Conservation (phyloP, 1,140 invertebrate genomes). For the Anastrepha ludens region DNA sequence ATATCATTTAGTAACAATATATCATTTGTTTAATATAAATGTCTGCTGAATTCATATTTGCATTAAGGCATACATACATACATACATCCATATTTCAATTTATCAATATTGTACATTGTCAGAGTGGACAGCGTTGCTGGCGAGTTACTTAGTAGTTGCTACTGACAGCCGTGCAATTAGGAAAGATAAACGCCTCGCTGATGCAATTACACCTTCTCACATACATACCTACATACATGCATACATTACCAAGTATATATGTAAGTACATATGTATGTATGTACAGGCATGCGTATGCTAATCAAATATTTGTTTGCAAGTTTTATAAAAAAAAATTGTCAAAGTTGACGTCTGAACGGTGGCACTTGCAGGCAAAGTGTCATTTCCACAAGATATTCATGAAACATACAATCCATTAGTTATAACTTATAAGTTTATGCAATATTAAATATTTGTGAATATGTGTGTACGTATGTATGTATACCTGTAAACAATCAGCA, state of each 20-base stretch:
- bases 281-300: not conserved
- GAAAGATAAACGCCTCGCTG: conserved; percentile 9
- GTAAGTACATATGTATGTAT: not conserved
- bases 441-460: not conserved
- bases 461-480: not conserved
- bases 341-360: conserved; percentile 1
- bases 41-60: not conserved
- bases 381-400: not conserved
- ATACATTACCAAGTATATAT: not conserved
- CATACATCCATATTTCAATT: conserved; percentile 1
- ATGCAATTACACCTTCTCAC: conserved; percentile 3
- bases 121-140: not conserved
- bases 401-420: conserved; percentile 11
- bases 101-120: conserved; percentile 9
- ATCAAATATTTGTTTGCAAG: not conserved
- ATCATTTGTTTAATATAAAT: not conserved
- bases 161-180: conserved; percentile 27
- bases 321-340: conserved; percentile 40
- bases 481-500: not conserved
- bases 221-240: not conserved
- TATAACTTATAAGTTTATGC: conserved; percentile 23
- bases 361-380: conserved; percentile 36
- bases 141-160: not conserved
- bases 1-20: not conserved
- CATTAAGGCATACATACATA: not conserved